Conservation (phyloP, 2,113 vertebrate genomes). For the Rafetus swinhoei region DNA sequence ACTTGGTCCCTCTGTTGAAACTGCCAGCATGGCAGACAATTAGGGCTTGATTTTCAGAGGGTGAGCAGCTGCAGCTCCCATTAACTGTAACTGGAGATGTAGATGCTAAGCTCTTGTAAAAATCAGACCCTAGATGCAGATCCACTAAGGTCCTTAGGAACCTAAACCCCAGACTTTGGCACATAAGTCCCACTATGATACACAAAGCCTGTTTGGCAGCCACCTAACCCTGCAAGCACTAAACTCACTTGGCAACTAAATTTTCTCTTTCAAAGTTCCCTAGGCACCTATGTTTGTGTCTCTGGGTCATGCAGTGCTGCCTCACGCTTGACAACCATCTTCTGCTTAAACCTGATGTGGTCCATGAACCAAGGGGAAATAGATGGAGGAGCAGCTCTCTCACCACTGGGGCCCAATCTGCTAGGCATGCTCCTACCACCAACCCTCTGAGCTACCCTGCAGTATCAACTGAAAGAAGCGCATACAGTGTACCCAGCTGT, state of each 20-base stretch:
- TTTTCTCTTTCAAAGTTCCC: not conserved
- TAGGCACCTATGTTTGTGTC: not conserved
- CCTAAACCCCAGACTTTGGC: not conserved
- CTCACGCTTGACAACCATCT: not conserved
- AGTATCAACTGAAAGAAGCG: fast-evolving
- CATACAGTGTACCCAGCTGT: not conserved
- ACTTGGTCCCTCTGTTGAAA: not conserved
- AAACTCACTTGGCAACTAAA: not conserved
- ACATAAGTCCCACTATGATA: not conserved
- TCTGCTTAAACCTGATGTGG: not conserved
- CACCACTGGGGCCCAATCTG: not conserved
- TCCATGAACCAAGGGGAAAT: not conserved
- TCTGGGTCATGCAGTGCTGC: not conserved
- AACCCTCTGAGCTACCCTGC: not conserved
- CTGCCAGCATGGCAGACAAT: not conserved
- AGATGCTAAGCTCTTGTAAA: not conserved
- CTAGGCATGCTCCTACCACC: not conserved
- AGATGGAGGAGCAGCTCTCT: not conserved
- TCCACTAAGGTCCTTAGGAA: not conserved
- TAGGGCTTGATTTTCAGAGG: not conserved
- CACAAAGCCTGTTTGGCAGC: not conserved
- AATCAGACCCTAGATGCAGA: not conserved
- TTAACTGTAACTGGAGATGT: fast-evolving
- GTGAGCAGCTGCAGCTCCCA: not conserved
- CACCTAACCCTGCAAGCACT: not conserved